Evolutionary conservation across 2,888 invertebrate genomes (phyloP).

Genomic region (Pseudeuparius sepicola): DNA sequence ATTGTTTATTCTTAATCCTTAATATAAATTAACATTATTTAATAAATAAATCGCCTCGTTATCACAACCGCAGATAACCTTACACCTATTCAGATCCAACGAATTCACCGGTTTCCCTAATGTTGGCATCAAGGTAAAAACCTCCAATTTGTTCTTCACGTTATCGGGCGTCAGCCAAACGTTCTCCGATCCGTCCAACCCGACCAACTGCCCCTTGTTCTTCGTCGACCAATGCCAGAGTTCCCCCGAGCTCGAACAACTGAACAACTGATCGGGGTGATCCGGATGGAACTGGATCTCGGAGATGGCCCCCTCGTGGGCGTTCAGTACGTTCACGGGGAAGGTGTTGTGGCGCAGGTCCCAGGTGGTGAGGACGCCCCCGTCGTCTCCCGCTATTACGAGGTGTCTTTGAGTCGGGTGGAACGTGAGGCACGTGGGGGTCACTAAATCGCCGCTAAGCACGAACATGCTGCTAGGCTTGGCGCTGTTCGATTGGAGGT

Average conservation of each 20-base stretch:
- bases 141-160: slow-evolving; percentile 57
- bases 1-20: too few species aligned
- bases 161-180: slow-evolving; percentile 62
- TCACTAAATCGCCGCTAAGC: slow-evolving; percentile 62
- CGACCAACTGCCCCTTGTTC: slow-evolving; percentile 18
- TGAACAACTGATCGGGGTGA: slow-evolving; percentile 74
- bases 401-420: slow-evolving; percentile 87
- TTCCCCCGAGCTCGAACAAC: slow-evolving; percentile 72
- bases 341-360: slow-evolving; percentile 76
- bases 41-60: slow-evolving; percentile 82
- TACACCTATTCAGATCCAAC: slow-evolving; percentile 65
- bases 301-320: slow-evolving; percentile 65
- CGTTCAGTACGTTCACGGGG: slow-evolving; percentile 72
- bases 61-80: slow-evolving; percentile 74
- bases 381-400: slow-evolving; percentile 68
- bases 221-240: slow-evolving; percentile 85
- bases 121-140: slow-evolving; percentile 62
- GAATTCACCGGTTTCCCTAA: slow-evolving; percentile 74
- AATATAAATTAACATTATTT: slow-evolving; percentile 46
- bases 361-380: slow-evolving; percentile 70
- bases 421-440: slow-evolving; percentile 64
- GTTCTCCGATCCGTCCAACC: slow-evolving; percentile 33
- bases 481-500: slow-evolving; percentile 55
- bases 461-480: slow-evolving; percentile 61
- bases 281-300: slow-evolving; percentile 83